These are phyloP conservation scores for Aphelinus atriplicis DNA, from an alignment of 1,140 invertebrate genomes.

Conservation along the genomic window DNA sequence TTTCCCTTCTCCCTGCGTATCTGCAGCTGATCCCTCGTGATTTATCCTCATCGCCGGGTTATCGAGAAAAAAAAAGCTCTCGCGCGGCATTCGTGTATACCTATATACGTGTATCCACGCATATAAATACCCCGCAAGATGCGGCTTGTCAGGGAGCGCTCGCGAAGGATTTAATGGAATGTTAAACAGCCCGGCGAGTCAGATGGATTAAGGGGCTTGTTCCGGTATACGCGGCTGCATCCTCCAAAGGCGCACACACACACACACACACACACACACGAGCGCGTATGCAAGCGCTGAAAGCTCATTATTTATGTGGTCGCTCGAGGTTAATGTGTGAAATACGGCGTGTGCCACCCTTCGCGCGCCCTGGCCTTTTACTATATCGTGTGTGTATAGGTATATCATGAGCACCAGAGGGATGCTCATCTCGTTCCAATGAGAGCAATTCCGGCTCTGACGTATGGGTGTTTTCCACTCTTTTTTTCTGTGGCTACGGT, in stretches of 20 bases:
- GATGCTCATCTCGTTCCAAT: not conserved
- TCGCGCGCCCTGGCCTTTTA: not conserved
- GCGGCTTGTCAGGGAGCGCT: not conserved
- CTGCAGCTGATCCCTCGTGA: slow-evolving; percentile 1
- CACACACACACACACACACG: not conserved
- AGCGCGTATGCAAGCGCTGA: slow-evolving; percentile 5
- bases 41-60: not conserved
- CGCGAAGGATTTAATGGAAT: slow-evolving; percentile 1
- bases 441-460: slow-evolving; percentile 20
- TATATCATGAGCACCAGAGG: not conserved
- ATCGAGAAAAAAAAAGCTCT: not conserved
- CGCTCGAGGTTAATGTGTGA: not conserved
- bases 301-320: slow-evolving; percentile 20
- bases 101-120: not conserved
- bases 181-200: not conserved
- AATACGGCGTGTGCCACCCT: not conserved
- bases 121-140: not conserved
- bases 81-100: not conserved
- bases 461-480: slow-evolving; percentile 24
- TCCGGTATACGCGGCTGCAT: not conserved
- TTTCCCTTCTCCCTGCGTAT: too few relatives aligned
- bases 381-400: not conserved
- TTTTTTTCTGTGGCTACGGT: not conserved
- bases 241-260: not conserved
- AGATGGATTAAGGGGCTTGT: slow-evolving; percentile 1